These are phyloP conservation scores for Phymatocera aterrima DNA, from an alignment of 2,888 invertebrate species.

Conservation along the genomic window DNA sequence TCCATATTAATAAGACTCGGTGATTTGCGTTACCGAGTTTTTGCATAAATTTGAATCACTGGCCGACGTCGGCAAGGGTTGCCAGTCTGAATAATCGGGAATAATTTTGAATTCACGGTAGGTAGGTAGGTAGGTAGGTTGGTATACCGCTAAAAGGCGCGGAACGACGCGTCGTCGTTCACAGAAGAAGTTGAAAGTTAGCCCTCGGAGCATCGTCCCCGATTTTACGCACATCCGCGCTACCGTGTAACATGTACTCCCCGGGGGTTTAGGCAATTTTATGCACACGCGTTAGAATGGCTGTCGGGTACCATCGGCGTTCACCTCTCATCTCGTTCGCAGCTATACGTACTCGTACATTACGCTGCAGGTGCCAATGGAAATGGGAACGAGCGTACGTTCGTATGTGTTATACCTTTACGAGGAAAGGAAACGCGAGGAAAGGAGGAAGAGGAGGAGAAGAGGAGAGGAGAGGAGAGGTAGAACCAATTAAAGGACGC, in stretches of 20 bases:
- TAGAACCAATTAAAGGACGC: slow-evolving; percentile 70
- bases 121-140: not conserved
- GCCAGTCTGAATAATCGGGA: slow-evolving; percentile 69
- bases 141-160: not conserved
- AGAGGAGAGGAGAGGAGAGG: not conserved
- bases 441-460: not conserved
- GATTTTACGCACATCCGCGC: too few species aligned
- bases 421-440: not conserved
- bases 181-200: too few species aligned
- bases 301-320: too few species aligned
- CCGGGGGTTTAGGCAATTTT: too few species aligned
- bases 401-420: too few species aligned
- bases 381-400: not conserved
- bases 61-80: slow-evolving; percentile 60
- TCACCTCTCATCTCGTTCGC: too few species aligned
- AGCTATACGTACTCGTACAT: too few species aligned
- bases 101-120: slow-evolving; percentile 59
- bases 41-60: slow-evolving; percentile 70
- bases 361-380: not conserved
- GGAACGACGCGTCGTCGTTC: too few species aligned
- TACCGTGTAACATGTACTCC: too few species aligned
- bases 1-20: slow-evolving; percentile 68
- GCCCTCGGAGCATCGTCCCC: not conserved
- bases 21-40: slow-evolving; percentile 64
- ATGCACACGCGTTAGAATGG: too few species aligned